phyloP scores from a whole-genome alignment of 2,888 invertebrate genomes.

The Linyphia triangularis region DNA sequence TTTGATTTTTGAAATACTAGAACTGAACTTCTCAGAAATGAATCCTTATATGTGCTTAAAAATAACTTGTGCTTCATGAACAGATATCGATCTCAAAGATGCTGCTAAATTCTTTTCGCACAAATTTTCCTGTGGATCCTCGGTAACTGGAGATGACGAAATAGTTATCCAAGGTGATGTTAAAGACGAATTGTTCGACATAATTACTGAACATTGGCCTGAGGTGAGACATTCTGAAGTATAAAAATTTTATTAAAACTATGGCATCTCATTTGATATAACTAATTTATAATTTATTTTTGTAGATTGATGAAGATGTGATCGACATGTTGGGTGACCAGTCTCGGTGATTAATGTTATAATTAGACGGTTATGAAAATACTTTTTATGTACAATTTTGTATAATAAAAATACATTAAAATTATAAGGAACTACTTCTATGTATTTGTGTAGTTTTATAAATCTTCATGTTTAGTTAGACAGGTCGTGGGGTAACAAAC shows the following conservation, averaged over 20 bases:
- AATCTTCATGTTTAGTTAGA: no score
- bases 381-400: constrained; percentile 72
- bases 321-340: constrained; percentile 96
- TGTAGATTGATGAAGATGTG: constrained; percentile 92
- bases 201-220: constrained; percentile 99
- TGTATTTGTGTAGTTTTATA: background rate
- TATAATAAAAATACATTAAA: constrained; percentile 61
- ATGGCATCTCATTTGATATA: background rate
- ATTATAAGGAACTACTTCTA: background rate
- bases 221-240: constrained; percentile 83
- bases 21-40: background rate
- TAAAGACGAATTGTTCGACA: constrained; percentile 98
- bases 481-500: no score
- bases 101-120: constrained; percentile 98
- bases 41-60: background rate
- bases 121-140: constrained; percentile 99
- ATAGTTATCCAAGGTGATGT: constrained; percentile 99
- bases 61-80: background rate
- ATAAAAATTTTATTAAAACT: background rate
- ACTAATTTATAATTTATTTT: constrained; percentile 76
- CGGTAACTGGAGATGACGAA: constrained; percentile 98
- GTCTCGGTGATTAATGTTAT: constrained; percentile 75
- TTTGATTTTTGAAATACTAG: background rate
- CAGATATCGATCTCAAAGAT: constrained; percentile 97
- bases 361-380: constrained; percentile 44